Conservation (phyloP, 1,140 invertebrate species). For the Anastatus disparis region DNA sequence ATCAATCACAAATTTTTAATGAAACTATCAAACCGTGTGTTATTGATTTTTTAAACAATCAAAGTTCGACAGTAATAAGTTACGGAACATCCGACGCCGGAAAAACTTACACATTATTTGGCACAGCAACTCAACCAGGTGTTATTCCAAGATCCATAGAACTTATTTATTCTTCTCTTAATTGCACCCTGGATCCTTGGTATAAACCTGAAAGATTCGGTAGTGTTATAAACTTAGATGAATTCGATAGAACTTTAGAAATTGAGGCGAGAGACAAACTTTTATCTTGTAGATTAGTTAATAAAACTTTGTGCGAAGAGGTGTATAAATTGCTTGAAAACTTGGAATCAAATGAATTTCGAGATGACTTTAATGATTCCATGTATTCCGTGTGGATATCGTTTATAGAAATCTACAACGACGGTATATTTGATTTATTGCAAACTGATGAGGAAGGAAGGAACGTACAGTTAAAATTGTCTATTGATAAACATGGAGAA, state of each 20-base stretch:
- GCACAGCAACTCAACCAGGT: constrained; percentile 75
- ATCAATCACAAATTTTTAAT: constrained; percentile 53
- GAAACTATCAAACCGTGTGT: constrained; percentile 46
- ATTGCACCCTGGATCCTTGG: constrained; percentile 54
- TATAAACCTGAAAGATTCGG: constrained; percentile 65
- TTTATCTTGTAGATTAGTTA: constrained; percentile 41
- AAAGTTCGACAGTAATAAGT: constrained; percentile 55
- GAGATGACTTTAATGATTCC: neutral
- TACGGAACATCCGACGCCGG: constrained; percentile 59
- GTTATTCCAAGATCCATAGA: constrained; percentile 81
- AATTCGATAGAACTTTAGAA: constrained; percentile 51
- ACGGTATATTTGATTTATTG: constrained; percentile 86
- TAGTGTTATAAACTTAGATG: constrained; percentile 60
- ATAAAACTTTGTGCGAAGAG: constrained; percentile 16
- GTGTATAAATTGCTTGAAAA: neutral
- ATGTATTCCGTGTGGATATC: constrained; percentile 79
- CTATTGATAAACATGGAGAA: constrained; percentile 71
- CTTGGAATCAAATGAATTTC: neutral
- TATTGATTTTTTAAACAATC: constrained; percentile 50
- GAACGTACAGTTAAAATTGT: constrained; percentile 67
- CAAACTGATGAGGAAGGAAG: constrained; percentile 51
- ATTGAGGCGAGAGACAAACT: constrained; percentile 50
- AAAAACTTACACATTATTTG: constrained; percentile 80
- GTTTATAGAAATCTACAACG: constrained; percentile 93
- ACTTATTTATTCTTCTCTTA: constrained; percentile 73